These are phyloP conservation scores for Dastarcus helophoroides DNA, from an alignment of 2,888 invertebrate genomes.

Conservation along the genomic window DNA sequence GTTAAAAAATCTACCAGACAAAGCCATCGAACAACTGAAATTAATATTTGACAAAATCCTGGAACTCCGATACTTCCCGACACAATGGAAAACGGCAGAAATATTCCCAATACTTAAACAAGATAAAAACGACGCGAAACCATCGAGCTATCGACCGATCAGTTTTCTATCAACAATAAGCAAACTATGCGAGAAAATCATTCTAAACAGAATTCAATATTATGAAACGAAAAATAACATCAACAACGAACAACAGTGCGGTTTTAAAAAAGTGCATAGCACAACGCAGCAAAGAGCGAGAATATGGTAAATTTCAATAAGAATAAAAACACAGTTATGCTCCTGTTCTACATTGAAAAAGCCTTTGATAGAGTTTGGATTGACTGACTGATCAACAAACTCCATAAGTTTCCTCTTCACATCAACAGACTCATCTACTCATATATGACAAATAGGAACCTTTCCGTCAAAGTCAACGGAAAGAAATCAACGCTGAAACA, in stretches of 20 bases:
- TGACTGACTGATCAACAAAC: conserved; percentile 23
- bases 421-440: conserved; percentile 18
- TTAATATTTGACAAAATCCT: conserved; percentile 17
- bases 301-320: conserved; percentile 21
- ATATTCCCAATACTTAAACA: conserved; percentile 16
- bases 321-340: conserved; percentile 18
- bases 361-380: conserved; percentile 28
- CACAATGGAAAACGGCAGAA: conserved; percentile 16
- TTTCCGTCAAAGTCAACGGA: conserved; percentile 16
- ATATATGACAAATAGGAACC: conserved; percentile 17
- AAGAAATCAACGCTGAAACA: conserved; percentile 5
- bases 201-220: conserved; percentile 8
- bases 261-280: conserved; percentile 22
- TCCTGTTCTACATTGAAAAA: conserved; percentile 26
- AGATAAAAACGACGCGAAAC: conserved; percentile 12
- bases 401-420: conserved; percentile 16
- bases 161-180: conserved; percentile 11
- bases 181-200: conserved; percentile 14
- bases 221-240: conserved; percentile 9
- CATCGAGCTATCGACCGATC: conserved; percentile 15
- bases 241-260: conserved; percentile 18
- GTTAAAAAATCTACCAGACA: conserved; percentile 19
- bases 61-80: conserved; percentile 16
- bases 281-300: conserved; percentile 22
- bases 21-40: conserved; percentile 17